These are phyloP conservation scores for Lasiurus cinereus DNA, from an alignment of 2,113 vertebrate genomes.

Conservation along the genomic window DNA sequence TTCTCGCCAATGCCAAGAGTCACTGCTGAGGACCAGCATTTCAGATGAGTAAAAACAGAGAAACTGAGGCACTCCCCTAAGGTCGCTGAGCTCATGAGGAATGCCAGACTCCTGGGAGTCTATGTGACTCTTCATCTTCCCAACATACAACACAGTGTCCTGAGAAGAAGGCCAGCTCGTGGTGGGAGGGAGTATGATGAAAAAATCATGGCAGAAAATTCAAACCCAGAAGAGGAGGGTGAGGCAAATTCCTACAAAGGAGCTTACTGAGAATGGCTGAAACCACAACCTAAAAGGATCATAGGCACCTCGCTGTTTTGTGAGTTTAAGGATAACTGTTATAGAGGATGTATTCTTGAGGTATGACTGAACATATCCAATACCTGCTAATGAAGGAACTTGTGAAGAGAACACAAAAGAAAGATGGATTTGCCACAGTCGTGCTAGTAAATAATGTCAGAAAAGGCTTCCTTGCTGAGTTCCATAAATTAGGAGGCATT, in stretches of 20 bases:
- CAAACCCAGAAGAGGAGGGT: neutral
- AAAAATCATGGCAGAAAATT: neutral
- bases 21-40: neutral
- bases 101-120: too few relatives aligned
- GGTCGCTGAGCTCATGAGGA: neutral
- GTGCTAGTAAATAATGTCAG: neutral
- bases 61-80: neutral
- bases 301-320: neutral
- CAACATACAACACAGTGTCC: neutral
- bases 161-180: neutral
- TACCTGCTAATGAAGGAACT: neutral
- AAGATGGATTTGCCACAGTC: neutral
- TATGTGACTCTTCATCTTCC: neutral
- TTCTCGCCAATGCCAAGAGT: neutral
- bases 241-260: neutral
- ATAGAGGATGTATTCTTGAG: neutral
- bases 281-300: neutral
- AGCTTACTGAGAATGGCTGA: neutral
- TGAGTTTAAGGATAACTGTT: neutral
- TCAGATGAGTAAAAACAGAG: neutral
- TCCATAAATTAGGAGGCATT: neutral
- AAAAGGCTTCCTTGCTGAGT: neutral
- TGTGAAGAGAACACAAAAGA: neutral
- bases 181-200: neutral
- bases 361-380: neutral